A percentile compares a stretch with the other conserved stretches of the same genome.
Evolutionary conservation across 2,113 vertebrate species (phyloP).

Genomic region (Nothoprocta pentlandii): DNA sequence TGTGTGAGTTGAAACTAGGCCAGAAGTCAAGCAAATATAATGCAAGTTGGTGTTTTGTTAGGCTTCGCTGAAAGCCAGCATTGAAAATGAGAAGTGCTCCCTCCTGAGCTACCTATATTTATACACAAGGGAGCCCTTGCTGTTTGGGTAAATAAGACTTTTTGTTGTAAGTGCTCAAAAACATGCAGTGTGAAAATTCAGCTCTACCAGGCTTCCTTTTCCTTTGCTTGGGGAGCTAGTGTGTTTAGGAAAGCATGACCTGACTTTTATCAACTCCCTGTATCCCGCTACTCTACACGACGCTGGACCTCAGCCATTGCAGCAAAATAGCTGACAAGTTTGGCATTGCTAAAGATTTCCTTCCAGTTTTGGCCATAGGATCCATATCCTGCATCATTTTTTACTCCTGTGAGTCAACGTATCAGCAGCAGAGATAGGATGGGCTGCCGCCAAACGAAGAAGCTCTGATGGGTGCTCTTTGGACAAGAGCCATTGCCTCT

Average conservation of each 20-base stretch:
- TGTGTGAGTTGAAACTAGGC: background rate
- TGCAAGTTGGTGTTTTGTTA: background rate
- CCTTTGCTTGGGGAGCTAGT: conserved; percentile 9
- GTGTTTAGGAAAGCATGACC: background rate
- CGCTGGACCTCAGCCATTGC: background rate
- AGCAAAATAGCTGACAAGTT: accelerated
- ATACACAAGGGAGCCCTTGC: background rate
- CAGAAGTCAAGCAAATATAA: background rate
- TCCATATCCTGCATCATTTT: background rate
- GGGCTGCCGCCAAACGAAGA: too few relatives aligned
- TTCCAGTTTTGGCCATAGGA: background rate
- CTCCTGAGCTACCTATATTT: background rate
- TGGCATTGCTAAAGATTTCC: background rate
- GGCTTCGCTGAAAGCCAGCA: conserved; percentile 39
- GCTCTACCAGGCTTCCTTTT: conserved; percentile 59
- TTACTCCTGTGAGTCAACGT: background rate
- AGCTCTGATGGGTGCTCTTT: background rate
- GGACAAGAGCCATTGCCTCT: background rate
- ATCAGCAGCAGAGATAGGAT: too few relatives aligned
- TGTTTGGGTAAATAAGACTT: conserved; percentile 36
- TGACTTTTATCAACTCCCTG: background rate
- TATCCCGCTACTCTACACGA: accelerated
- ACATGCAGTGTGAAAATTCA: background rate
- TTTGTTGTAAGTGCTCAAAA: conserved; percentile 39
- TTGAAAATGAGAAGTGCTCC: conserved; percentile 24